Evolutionary conservation across 53 echinoderm and acorn worm genomes (phyloP), one percentile per base, ranked within the genome.

Genomic region (Astropecten irregularis): DNA sequence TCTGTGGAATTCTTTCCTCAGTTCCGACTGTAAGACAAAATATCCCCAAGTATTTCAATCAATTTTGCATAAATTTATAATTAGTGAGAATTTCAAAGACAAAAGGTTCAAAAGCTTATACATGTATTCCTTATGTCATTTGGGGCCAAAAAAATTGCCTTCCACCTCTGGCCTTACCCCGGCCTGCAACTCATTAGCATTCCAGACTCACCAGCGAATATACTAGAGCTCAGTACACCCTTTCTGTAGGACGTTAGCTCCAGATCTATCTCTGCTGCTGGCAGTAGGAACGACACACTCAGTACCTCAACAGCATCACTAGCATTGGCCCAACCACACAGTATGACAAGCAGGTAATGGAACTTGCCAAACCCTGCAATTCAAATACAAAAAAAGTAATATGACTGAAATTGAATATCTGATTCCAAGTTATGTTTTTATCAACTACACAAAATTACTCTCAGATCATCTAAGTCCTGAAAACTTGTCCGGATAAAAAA

Each of bases 271-370:
- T 81, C 66, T 3, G 94, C 97, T 14, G 86, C 66, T 3, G 97
- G 97, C 25, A 96, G 76, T 4, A 96, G 61, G 66, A 96, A 96
- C 2, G 97, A 96, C 15, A 96, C 88, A 66, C 94, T 89, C 19
- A 96, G 84, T 11, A 94, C 90, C 67, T 96, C 97, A 13, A 94
- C 92, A 18, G 92, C 84, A 83, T 96, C 97, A 71, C 97, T 96
- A 38, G 91, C 91, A 73, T 96, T 91, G 34, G 97, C 97, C 97
- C 97, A 96, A 19, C 97, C 97, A 73, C 97, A 96, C 15, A 93
- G 69, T 16, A 85, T 49, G 36, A 92, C 83, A 0, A 96, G 83
- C 16, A 90, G 6, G 9, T 76, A 48, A 47, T 94, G 92, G 64
- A 93, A 94, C 54, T 69, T 84, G 9, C 97, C 97, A 92, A 94